Base-by-base conservation (phyloP, 1,140 invertebrate genomes). In the Thalassaphorura encarpata region DNA sequence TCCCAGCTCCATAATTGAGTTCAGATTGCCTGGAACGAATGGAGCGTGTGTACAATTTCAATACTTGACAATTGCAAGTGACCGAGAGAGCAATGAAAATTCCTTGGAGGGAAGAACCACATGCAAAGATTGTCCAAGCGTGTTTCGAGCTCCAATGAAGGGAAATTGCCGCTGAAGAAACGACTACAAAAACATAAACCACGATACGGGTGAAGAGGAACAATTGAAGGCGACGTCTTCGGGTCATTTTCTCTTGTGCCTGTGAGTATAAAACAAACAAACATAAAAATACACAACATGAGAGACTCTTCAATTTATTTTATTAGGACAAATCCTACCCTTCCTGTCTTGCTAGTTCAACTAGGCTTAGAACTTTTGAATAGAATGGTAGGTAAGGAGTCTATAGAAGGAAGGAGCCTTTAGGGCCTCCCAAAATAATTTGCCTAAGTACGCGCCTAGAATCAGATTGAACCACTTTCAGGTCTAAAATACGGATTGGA, bases 61-160 rank as follows among this genome's bases (percentile, higher is more conserved):
- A 66, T 28, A 78, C 75, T 66, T 76, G 74, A 67, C 78, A 81
- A 68, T 82, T 82, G 68, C 80, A 82, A 6, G 80, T 80, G 49
- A 81, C 80, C 49, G 78, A 73, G 56, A 82, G 68, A 2, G 80
- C 76, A 11, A 81, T 75, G 28, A 78, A 70, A 33, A 81, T 74
- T 24, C 80, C 80, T 71, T 82, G 75, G 61, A 76, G 66, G 8
- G 67, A 65, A 58, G 75, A 73, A 19, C 68, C 67, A 16, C 75
- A 67, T 62, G 75, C 72, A 66, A 73, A 77, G 15, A 69, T 67
- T 36, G 75, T 69, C 73, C 74, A 75, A 15, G 60, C 51, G 27
- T 58, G 26, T 31, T 50, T 56, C 36, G 42, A 64, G 24, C 50
- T 31, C 19, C 60, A 28, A 16, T 60, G 43, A 43, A 55, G 26